Percentiles rank a stretch among this genome's conserved stretches.
phyloP scores from a whole-genome alignment of 2,888 invertebrate genomes.

The Pheosia tremula region DNA sequence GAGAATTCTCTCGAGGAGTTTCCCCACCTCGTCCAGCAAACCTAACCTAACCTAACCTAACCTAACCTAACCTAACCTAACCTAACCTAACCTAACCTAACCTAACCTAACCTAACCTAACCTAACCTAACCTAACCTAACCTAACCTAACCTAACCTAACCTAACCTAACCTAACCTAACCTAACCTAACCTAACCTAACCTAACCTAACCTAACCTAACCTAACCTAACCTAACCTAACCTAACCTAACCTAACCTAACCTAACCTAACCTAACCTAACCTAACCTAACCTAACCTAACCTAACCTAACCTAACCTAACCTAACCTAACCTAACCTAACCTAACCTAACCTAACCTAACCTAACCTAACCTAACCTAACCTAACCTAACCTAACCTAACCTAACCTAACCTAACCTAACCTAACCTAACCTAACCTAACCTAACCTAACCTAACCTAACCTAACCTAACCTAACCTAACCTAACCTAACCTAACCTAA shows the following conservation, averaged over 20 bases:
- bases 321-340: conserved; percentile 11
- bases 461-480: conserved; percentile 9
- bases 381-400: conserved; percentile 6
- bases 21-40: too few relatives aligned
- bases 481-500: conserved; percentile 10
- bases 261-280: conserved; percentile 11
- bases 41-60: not conserved
- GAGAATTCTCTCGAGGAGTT: too few relatives aligned
- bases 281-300: conserved; percentile 11
- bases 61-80: conserved; percentile 10
- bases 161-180: conserved; percentile 11
- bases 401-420: conserved; percentile 4
- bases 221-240: conserved; percentile 11
- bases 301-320: conserved; percentile 11
- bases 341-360: conserved; percentile 11
- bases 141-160: conserved; percentile 11
- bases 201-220: conserved; percentile 11
- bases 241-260: conserved; percentile 11
- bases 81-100: conserved; percentile 14
- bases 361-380: conserved; percentile 11
- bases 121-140: conserved; percentile 10
- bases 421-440: conserved; percentile 4
- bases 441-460: conserved; percentile 4
- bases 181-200: conserved; percentile 11
- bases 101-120: conserved; percentile 11